phyloP scores from a whole-genome alignment of 2,113 vertebrate genomes.

The Ictidomys tridecemlineatus region DNA sequence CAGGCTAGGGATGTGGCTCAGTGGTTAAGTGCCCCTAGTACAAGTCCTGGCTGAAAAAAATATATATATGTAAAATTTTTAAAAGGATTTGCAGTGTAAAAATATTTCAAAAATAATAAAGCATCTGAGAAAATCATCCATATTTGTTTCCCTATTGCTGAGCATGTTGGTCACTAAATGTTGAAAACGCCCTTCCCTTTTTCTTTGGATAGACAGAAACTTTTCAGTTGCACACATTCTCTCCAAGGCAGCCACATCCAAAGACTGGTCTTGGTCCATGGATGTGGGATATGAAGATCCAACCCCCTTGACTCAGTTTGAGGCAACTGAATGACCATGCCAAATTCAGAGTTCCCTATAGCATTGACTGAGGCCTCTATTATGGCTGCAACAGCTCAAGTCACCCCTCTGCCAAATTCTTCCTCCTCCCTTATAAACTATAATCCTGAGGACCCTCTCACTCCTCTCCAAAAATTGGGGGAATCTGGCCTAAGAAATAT shows the following conservation, averaged over 20 bases:
- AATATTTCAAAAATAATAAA: conserved; percentile 36
- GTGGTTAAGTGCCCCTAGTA: too few species aligned
- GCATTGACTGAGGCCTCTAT: background rate
- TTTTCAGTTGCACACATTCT: background rate
- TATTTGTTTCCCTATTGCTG: background rate
- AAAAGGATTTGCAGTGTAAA: background rate
- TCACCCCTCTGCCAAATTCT: background rate
- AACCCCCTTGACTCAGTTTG: background rate
- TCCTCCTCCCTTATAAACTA: background rate
- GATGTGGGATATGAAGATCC: background rate
- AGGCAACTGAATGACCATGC: background rate
- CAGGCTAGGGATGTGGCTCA: too few species aligned
- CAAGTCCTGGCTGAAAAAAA: too few species aligned
- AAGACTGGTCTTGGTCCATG: background rate
- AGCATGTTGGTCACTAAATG: background rate
- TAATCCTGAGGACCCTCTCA: background rate
- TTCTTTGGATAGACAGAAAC: background rate
- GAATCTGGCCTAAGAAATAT: background rate
- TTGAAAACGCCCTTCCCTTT: conserved; percentile 4
- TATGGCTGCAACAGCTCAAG: background rate
- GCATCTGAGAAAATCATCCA: conserved; percentile 20
- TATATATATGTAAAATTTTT: too few species aligned
- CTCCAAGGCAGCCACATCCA: background rate
- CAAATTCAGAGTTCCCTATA: conserved; percentile 22
- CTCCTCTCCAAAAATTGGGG: background rate